phyloP scores from a whole-genome alignment of 2,113 vertebrate species.

The Ursus arctos region DNA sequence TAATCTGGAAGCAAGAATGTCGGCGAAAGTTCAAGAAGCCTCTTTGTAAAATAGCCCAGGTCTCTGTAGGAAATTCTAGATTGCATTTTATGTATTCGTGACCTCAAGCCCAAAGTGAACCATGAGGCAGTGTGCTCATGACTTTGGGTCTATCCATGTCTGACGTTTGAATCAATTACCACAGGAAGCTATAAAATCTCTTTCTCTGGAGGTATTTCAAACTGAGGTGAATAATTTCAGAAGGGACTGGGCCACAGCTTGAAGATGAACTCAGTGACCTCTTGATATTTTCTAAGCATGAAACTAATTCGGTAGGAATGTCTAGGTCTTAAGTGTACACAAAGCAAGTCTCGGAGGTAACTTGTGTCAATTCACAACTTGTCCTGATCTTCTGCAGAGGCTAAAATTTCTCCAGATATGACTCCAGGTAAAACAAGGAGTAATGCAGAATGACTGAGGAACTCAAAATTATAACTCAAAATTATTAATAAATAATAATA shows the following conservation, averaged over 20 bases:
- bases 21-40: background rate
- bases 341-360: background rate
- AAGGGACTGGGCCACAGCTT: background rate
- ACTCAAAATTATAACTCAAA: background rate
- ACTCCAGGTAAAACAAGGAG: background rate
- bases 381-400: background rate
- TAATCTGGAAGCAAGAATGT: background rate
- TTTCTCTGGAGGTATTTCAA: slow-evolving; percentile 49
- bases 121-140: background rate
- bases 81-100: slow-evolving; percentile 1
- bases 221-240: slow-evolving; percentile 57
- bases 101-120: background rate
- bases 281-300: slow-evolving; percentile 56
- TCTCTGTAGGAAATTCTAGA: background rate
- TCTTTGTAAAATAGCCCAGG: background rate
- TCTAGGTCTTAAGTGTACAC: background rate
- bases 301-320: slow-evolving; percentile 4
- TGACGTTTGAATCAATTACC: slow-evolving; percentile 62
- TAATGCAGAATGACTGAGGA: background rate
- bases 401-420: background rate
- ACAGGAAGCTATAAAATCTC: slow-evolving; percentile 18
- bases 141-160: background rate
- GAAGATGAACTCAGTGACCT: slow-evolving; percentile 52
- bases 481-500: background rate
- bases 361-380: background rate